A percentile compares a stretch with the other conserved stretches of the same genome.
Evolutionary conservation across 1,140 invertebrate species (phyloP).

Genomic region (Eriocheir sinensis): DNA sequence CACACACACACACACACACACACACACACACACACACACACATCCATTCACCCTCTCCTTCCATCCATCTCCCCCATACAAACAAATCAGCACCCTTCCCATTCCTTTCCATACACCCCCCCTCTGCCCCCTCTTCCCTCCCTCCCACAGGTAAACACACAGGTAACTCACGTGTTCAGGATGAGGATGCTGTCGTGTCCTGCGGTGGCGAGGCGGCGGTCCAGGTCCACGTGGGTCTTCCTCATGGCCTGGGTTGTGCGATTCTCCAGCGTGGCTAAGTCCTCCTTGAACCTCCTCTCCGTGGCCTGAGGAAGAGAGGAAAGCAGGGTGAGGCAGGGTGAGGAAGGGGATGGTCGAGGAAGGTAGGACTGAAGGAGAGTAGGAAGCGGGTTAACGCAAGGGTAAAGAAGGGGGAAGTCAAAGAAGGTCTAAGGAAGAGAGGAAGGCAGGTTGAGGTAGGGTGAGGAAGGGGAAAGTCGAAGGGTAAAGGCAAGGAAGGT

Average conservation of each 20-base stretch:
- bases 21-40: background rate
- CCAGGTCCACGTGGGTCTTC: slow-evolving; percentile 63
- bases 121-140: background rate
- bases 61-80: background rate
- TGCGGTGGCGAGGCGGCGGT: slow-evolving; percentile 62
- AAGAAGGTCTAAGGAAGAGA: too few relatives aligned
- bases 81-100: background rate
- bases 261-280: slow-evolving; percentile 69
- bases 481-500: background rate
- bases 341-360: too few relatives aligned
- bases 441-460: too few relatives aligned
- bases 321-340: background rate
- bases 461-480: background rate
- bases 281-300: slow-evolving; percentile 69
- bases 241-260: slow-evolving; percentile 58
- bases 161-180: slow-evolving; percentile 61
- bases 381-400: too few relatives aligned
- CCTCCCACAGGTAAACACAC: background rate
- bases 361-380: too few relatives aligned
- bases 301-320: slow-evolving; percentile 46
- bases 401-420: too few relatives aligned
- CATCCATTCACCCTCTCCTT: background rate
- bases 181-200: slow-evolving; percentile 64
- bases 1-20: background rate
- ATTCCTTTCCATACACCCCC: too few relatives aligned